Evolutionary conservation across 2,888 invertebrate genomes (phyloP), one percentile per base, ranked within the genome.

Genomic region (Xanthostigma xanthostigma): DNA sequence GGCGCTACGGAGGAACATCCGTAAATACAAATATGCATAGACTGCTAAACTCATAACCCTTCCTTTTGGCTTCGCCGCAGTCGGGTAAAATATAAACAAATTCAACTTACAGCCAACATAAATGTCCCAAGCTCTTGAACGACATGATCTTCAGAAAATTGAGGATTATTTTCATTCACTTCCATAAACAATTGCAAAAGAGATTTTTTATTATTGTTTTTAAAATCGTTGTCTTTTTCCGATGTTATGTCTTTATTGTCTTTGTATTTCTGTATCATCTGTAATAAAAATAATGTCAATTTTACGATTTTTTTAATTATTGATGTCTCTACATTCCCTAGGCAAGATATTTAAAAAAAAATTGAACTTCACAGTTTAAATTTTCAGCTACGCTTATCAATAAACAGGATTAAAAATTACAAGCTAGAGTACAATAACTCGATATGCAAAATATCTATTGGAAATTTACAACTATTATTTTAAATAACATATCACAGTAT

Each of bases 71-170:
- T n/a, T n/a, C n/a, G n/a, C n/a, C n/a, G n/a, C n/a, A n/a, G n/a
- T n/a, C n/a, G n/a, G n/a, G n/a, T n/a, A 17, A 3, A 17, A 17
- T 3, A 17, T 17, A 17, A 17, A 4, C 4, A 17, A 17, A 17
- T 27, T 6, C n/a, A 44, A 47, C 61, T 62, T 61, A 69, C 68
- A 9, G 78, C 78, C 38, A 79, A 58, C 76, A 78, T 78, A 55
- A 78, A 78, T 0, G 78, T 78, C 51, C 74, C 74, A 3, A 74
- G 68, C 59, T 78, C 78, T 55, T 76, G 70, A 1, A 78, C 64
- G 41, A 78, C 71, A 53, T 77, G 77, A 12, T 74, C 70, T 51
- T 77, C 73, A 0, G 68, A 70, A 55, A 78, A 75, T 44, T 64
- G 61, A 1, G 67, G 61, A 60, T 74, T 67, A 14, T 60, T 66